A percentile compares a stretch with the other conserved stretches of the same genome.
phyloP scores from a whole-genome alignment of 92 coral and sea anemone genomes.

The Epizoanthus fatuus region DNA sequence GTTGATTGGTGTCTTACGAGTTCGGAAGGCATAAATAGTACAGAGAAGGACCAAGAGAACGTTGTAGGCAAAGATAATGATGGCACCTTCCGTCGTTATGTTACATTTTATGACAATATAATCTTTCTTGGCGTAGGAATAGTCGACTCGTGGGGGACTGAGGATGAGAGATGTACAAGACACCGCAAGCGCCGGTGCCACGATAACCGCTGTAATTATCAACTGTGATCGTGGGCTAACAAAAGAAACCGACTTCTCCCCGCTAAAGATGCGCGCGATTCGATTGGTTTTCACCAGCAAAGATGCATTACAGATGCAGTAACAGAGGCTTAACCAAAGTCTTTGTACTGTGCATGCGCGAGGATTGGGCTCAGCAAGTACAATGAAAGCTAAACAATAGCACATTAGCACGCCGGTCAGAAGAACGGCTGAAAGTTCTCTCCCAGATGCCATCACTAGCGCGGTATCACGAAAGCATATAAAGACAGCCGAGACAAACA shows the following conservation, averaged over 20 bases:
- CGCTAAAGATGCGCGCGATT: slow-evolving; percentile 84
- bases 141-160: slow-evolving; percentile 55
- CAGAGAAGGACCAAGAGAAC: slow-evolving; percentile 73
- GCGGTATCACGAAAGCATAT: slow-evolving; percentile 71
- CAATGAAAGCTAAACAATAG: slow-evolving; percentile 65
- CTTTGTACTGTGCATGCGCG: slow-evolving; percentile 70
- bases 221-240: slow-evolving; percentile 86
- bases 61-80: slow-evolving; percentile 70
- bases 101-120: slow-evolving; percentile 63
- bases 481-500: slow-evolving; percentile 62
- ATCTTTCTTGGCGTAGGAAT: slow-evolving; percentile 38
- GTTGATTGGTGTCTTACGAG: slow-evolving; percentile 83
- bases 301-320: slow-evolving; percentile 78
- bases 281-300: slow-evolving; percentile 84
- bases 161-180: slow-evolving; percentile 56
- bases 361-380: slow-evolving; percentile 61
- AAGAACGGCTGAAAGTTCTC: slow-evolving; percentile 75
- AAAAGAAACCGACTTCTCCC: slow-evolving; percentile 74
- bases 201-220: slow-evolving; percentile 63
- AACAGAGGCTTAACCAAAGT: slow-evolving; percentile 72
- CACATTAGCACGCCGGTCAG: slow-evolving; percentile 72
- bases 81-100: slow-evolving; percentile 38
- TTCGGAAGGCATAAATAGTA: slow-evolving; percentile 84
- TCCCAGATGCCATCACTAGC: slow-evolving; percentile 86
- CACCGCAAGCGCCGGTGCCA: slow-evolving; percentile 74